Base-by-base conservation (phyloP, 1,140 invertebrate species). In the Drosophila oshimai region DNA sequence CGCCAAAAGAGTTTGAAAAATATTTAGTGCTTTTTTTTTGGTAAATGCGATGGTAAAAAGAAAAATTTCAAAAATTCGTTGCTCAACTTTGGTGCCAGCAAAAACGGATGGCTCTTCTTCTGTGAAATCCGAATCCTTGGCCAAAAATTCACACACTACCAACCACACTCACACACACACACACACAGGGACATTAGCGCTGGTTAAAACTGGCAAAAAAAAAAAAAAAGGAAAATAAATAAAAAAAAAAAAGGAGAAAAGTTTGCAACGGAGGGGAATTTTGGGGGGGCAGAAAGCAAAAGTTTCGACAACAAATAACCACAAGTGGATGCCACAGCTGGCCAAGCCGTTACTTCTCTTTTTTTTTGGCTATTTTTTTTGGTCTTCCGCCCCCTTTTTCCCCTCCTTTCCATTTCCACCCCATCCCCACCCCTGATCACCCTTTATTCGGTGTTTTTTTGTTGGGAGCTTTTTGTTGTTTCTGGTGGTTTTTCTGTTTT, bases 301-400 rank as follows among this genome's bases (percentile, higher is more conserved):
- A 86, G 80, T 86, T 86, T 72, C 70, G 72, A 80, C 80, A 84
- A 80, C 80, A 84, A 65, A 80, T 72, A 84, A 86, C 81, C 81
- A 75, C 80, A 87, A 86, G 79, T 84, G 79, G 70, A 84, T 86
- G 81, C 65, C 80, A 80, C 74, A 70, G 77, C 76, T 79, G 76
- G 70, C 57, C 80, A 74, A 69, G 60, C 53, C 39, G 37, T 72
- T 49, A 41, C 42, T 70, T 55, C 9, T 36, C 18, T 51, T 39
- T 29, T 26, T 36, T 22, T 51, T 12, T n/a, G n/a, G n/a, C n/a
- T n/a, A n/a, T 33, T 44, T 36, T 50, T 61, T 34, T 37, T 53
- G 9, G 39, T 55, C 33, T 28, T 28, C 28, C 10, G 18, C 4
- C 29, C 20, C 42, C 13, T n/a, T 10, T n/a, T n/a, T n/a, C n/a